Evolutionary conservation across 2,113 vertebrate species (phyloP).

Genomic region (Rousettus leschenaultii): DNA sequence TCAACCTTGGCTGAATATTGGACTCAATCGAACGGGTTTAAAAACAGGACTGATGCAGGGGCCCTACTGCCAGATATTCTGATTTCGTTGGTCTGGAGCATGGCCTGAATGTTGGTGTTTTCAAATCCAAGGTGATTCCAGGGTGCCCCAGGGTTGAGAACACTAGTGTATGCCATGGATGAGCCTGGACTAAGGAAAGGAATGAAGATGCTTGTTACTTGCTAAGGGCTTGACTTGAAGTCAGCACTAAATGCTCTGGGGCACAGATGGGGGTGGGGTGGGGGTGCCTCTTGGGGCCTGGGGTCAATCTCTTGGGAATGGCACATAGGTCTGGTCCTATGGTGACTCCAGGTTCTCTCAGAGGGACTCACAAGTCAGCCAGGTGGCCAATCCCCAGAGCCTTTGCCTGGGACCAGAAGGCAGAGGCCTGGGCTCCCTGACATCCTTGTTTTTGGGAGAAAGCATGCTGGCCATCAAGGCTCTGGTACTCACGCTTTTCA

Average conservation of each 20-base stretch:
- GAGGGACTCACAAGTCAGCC: not conserved
- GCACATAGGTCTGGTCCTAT: not conserved
- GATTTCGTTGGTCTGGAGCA: not conserved
- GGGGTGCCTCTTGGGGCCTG: accelerated
- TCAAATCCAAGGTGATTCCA: not conserved
- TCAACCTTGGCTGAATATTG: not conserved
- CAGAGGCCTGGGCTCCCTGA: accelerated
- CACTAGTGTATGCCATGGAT: accelerated
- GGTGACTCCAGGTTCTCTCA: not conserved
- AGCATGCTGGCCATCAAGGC: not conserved
- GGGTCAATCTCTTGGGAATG: not conserved
- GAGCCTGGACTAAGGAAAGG: not conserved
- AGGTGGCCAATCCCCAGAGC: not conserved
- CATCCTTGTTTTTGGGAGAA: not conserved
- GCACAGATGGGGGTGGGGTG: not conserved
- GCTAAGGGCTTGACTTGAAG: not conserved
- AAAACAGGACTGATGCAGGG: not conserved
- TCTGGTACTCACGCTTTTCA: not conserved
- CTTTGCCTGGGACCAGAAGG: not conserved
- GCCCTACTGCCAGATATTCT: not conserved
- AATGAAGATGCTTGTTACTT: not conserved
- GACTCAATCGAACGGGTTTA: not conserved
- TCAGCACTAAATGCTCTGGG: accelerated
- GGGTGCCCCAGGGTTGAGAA: not conserved
- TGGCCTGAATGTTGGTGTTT: not conserved